Base-by-base conservation (phyloP, 2,888 invertebrate species). In the Caenorhabditis macrosperma region DNA sequence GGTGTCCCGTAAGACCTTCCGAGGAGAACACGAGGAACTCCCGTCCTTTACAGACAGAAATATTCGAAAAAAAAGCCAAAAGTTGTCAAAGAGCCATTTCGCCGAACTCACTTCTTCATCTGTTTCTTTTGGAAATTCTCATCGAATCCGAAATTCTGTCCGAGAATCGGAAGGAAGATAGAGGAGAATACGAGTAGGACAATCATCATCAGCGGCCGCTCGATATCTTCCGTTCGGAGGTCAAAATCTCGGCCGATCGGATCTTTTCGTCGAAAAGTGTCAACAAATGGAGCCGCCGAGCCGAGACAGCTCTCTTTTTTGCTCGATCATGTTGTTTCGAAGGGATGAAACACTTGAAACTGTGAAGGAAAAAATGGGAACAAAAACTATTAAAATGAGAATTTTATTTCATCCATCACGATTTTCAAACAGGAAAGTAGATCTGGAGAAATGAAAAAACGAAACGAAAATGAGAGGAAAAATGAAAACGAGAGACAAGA, bases 61-160 rank as follows among this genome's bases (percentile, higher is more conserved):
- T 7, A 5, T 33, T 5, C 33, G 10, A 33, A 33, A 33, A 33
- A 10, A 33, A 33, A 33, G 33, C 6, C 5, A 10, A 33, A 38
- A 9, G 38, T 38, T 38, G n/a, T 12, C 38, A 38, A 22, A 24
- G 17, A 26, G 10, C 2, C 10, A 22, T 15, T 54, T 54, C 20
- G 24, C n/a, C 24, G 35, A 46, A 54, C 72, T 57, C 48, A 72
- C 72, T 64, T 72, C 20, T 26, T 63, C 22, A 72, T 15, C n/a
- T 71, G 71, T 63, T 64, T 72, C 24, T 55, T 63, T 28, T 61
- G 55, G 15, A 72, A 63, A 48, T 72, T 57, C 72, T 72, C 72
- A 33, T 72, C 48, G 44, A 72, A 72, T 38, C 72, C 72, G 41
- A 38, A 72, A 6, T 64, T 33, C 17, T 72, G 71, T 10, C 10